These are phyloP conservation scores for Leptobrachium leishanense DNA, from an alignment of 2,113 vertebrate genomes.

Conservation along the genomic window DNA sequence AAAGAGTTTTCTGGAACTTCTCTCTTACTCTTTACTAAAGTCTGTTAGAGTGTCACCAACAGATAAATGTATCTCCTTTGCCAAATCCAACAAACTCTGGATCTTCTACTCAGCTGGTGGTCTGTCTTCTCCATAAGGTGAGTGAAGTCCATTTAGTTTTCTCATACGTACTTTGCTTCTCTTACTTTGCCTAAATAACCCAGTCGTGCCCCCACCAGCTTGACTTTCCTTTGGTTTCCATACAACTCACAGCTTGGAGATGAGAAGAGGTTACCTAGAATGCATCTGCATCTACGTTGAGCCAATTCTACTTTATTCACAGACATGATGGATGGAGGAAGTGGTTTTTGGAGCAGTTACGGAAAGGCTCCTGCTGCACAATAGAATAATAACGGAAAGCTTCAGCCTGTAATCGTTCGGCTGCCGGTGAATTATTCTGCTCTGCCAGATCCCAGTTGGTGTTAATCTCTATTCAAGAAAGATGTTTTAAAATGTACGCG, in stretches of 20 bases:
- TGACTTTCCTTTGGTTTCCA: not conserved
- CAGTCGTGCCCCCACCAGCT: not conserved
- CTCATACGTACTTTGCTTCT: not conserved
- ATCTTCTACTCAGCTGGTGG: not conserved
- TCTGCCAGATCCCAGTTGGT: slow-evolving; percentile 26
- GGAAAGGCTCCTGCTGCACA: slow-evolving; percentile 16
- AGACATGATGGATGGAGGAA: slow-evolving; percentile 28
- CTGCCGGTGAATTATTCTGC: not conserved
- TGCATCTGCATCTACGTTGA: not conserved
- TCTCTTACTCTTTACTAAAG: not conserved
- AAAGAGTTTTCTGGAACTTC: not conserved
- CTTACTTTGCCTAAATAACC: not conserved
- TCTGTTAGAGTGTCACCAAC: not conserved
- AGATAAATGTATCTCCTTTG: not conserved
- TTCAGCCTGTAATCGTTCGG: not conserved
- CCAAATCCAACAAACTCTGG: not conserved
- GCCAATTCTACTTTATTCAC: slow-evolving; percentile 30
- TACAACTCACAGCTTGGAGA: not conserved
- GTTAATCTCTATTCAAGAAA: slow-evolving; percentile 38
- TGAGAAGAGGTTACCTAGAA: not conserved
- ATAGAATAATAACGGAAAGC: slow-evolving; percentile 16
- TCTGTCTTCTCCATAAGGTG: not conserved
- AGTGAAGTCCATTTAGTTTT: not conserved
- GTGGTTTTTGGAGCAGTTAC: slow-evolving; percentile 24
- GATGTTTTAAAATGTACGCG: not conserved